A percentile compares a stretch with the other conserved stretches of the same genome.
These are phyloP conservation scores for Microplitis mediator DNA, from an alignment of 1,140 invertebrate genomes.

Conservation along the genomic window DNA sequence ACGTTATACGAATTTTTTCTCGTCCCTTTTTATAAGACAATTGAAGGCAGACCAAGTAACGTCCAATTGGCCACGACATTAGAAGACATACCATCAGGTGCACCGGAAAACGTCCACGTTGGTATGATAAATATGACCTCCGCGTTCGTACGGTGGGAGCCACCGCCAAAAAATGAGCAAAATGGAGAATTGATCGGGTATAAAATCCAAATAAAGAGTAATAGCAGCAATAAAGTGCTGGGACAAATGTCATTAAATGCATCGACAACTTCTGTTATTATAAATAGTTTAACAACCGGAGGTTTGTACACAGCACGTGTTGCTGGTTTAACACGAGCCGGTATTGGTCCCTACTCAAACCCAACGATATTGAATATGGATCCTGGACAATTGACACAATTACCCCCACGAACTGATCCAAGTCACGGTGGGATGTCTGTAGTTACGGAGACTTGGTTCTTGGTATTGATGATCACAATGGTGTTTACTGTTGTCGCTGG, in stretches of 20 bases:
- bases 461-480: constrained; percentile 72
- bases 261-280: constrained; percentile 71
- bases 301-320: constrained; percentile 75
- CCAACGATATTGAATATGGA: constrained; percentile 69
- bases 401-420: constrained; percentile 64
- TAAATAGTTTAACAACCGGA: constrained; percentile 76
- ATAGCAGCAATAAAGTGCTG: constrained; percentile 68
- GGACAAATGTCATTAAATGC: constrained; percentile 77
- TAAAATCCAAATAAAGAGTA: constrained; percentile 73
- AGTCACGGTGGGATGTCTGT: constrained; percentile 60
- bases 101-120: constrained; percentile 82
- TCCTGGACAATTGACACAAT: constrained; percentile 62
- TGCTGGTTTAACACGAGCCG: constrained; percentile 74
- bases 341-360: constrained; percentile 72
- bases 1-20: constrained; percentile 89
- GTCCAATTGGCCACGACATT: constrained; percentile 72
- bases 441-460: constrained; percentile 77
- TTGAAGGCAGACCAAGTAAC: constrained; percentile 83
- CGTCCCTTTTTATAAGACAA: constrained; percentile 83
- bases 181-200: constrained; percentile 85
- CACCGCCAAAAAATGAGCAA: constrained; percentile 77
- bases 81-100: constrained; percentile 74
- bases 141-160: constrained; percentile 79
- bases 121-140: constrained; percentile 84
- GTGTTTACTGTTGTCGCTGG: constrained; percentile 71